Evolutionary conservation across 1,140 invertebrate species (phyloP).

Genomic region (Neodiprion fabricii): DNA sequence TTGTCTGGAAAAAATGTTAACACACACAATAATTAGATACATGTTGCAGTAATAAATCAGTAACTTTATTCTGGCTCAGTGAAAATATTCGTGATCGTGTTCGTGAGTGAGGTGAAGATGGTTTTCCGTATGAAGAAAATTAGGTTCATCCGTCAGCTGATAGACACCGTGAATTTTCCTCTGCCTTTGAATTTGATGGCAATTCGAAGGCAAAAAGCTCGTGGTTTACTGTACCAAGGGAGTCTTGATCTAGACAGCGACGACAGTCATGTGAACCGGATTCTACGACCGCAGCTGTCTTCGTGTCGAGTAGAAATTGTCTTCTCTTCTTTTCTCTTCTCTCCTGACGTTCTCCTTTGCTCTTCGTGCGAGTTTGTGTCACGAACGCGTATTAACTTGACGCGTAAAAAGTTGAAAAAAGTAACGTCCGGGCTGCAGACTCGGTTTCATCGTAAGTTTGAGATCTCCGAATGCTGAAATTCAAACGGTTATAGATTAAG

Average conservation of each 20-base stretch:
- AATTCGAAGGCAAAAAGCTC: neutral
- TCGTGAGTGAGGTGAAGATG: no score
- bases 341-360: neutral
- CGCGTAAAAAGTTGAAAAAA: conserved; percentile 10
- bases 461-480: no score
- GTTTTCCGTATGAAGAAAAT: no score
- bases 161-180: no score
- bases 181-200: conserved; percentile 9
- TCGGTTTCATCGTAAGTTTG: no score
- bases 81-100: no score
- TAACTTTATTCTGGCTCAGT: no score
- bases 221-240: neutral
- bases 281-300: conserved; percentile 34
- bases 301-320: conserved; percentile 9
- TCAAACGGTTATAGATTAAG: no score
- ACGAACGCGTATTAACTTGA: conserved; percentile 30
- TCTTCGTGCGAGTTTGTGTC: conserved; percentile 24
- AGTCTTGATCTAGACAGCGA: neutral
- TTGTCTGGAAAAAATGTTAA: no score
- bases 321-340: conserved; percentile 8
- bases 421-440: neutral
- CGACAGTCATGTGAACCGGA: conserved; percentile 48
- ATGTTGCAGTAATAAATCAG: no score
- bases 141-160: no score
- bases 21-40: no score